These are phyloP conservation scores for Panthera leo DNA, from an alignment of 2,113 vertebrate genomes.

Conservation along the genomic window DNA sequence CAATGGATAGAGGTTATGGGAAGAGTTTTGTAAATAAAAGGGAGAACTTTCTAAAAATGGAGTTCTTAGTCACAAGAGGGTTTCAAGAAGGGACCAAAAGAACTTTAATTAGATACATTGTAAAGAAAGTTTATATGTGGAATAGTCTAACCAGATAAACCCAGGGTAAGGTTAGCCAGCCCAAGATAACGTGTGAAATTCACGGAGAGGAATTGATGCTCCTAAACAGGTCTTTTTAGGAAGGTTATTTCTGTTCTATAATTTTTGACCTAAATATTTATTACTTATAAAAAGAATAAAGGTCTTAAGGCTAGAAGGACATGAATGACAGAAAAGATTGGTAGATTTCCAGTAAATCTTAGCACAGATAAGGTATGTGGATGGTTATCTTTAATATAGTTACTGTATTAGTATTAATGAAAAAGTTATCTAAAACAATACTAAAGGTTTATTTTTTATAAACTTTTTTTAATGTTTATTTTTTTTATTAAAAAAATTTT, in stretches of 20 bases:
- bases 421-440: neutral
- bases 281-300: neutral
- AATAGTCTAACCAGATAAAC: neutral
- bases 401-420: neutral
- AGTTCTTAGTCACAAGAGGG: neutral
- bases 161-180: neutral
- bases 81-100: slow-evolving; percentile 16
- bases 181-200: neutral
- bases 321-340: neutral
- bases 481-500: no score
- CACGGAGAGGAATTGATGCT: neutral
- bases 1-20: neutral
- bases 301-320: neutral
- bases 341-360: neutral
- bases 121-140: neutral
- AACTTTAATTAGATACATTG: neutral
- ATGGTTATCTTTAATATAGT: neutral
- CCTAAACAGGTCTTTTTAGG: neutral
- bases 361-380: neutral
- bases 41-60: neutral
- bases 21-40: slow-evolving; percentile 11
- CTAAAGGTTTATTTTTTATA: neutral
- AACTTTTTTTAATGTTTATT: no score
- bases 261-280: slow-evolving; percentile 6
- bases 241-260: neutral